Evolutionary conservation across 2,113 vertebrate species (phyloP), one percentile per base, ranked within the genome.

Genomic region (Synchiropus splendidus): DNA sequence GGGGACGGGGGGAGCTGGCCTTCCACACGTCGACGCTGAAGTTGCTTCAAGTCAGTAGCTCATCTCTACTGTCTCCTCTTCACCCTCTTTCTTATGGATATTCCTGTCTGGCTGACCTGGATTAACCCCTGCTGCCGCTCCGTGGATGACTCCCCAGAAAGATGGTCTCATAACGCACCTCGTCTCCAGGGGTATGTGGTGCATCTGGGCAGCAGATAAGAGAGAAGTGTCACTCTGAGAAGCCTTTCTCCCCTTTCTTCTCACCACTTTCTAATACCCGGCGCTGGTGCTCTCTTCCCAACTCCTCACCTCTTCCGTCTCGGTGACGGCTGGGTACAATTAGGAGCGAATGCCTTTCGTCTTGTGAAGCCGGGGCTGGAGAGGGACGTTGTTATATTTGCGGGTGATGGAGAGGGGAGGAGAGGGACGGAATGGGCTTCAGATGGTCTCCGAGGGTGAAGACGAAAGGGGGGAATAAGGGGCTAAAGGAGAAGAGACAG

Each of bases 151-250:
- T 57, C 61, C 18, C 42, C 34, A 15, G n/a, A 31, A 42, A 42
- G 40, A n/a, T 15, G 40, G 13, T 42, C 12, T 9, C 39, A 41
- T 15, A 21, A 53, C 51, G 36, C 61, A 64, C 72, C 64, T 72
- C 61, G 62, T 70, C 64, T 55, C 33, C 60, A 87, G 83, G 90
- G 77, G 86, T 89, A 58, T 92, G 89, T 88, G 90, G 90, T 79
- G 89, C 87, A 64, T 83, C 87, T 37, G 90, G 90, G 74, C 89
- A 92, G 50, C 83, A 93, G 83, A 94, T 95, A 82, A 87, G 91
- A 91, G 88, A 87, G 53, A 91, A 83, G 83, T 72, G 89, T 84
- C 83, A 68, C 15, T 34, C 47, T 62, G 72, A 27, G 21, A 77
- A 75, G 78, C 76, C 75, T 77, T 80, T 49, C 59, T 58, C 44